phyloP scores from a whole-genome alignment of 2,113 vertebrate species.

The Cavia porcellus region DNA sequence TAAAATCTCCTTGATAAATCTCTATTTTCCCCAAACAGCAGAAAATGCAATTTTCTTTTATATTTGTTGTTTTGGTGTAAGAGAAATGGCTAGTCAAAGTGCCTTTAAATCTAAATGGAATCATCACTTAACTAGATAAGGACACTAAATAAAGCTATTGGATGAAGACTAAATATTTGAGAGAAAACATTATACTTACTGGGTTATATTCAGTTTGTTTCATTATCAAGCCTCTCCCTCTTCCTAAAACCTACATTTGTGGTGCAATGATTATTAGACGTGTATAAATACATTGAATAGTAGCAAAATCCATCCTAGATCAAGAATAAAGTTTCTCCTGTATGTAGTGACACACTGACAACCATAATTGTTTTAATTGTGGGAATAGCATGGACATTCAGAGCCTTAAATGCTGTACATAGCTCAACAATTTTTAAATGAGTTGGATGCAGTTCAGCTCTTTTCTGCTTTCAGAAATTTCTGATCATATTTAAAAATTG shows the following conservation, averaged over 20 bases:
- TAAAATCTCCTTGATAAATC: slow-evolving; percentile 42
- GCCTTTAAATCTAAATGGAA: slow-evolving; percentile 5
- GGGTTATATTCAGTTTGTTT: background rate
- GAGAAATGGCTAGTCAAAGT: background rate
- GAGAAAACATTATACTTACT: background rate
- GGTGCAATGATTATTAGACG: background rate
- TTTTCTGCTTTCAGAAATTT: slow-evolving; percentile 20
- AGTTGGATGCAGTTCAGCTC: fast-evolving
- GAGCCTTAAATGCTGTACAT: background rate
- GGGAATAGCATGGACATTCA: background rate
- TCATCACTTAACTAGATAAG: slow-evolving; percentile 54
- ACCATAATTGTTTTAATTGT: background rate
- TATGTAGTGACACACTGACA: background rate
- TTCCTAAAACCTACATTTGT: slow-evolving; percentile 8
- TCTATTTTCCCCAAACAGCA: background rate
- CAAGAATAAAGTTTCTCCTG: background rate
- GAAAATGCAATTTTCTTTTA: slow-evolving; percentile 50
- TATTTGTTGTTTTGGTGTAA: background rate
- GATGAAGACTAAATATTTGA: background rate
- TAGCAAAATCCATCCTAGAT: background rate
- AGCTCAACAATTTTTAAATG: background rate
- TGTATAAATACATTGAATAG: background rate
- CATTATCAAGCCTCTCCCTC: background rate
- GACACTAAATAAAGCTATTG: background rate
- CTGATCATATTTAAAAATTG: background rate